These are phyloP conservation scores for Menura novaehollandiae DNA, from an alignment of 2,113 vertebrate genomes.

Conservation along the genomic window DNA sequence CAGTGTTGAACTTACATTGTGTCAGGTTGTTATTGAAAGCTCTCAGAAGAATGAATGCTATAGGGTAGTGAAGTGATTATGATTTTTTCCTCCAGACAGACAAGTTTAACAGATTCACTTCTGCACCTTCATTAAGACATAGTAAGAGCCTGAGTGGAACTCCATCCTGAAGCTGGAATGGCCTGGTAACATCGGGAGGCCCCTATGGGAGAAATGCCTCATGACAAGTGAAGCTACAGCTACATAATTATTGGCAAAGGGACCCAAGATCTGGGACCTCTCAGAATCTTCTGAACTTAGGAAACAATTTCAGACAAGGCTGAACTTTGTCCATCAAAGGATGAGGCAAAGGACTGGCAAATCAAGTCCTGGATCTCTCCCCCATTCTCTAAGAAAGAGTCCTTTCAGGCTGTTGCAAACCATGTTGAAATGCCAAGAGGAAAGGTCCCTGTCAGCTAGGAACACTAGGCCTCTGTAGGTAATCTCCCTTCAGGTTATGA, in stretches of 20 bases:
- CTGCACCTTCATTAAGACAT: neutral
- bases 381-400: neutral
- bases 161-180: neutral
- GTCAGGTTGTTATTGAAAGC: neutral
- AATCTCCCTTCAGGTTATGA: neutral
- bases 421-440: neutral
- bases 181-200: neutral
- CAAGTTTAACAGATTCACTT: neutral
- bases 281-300: neutral
- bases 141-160: neutral
- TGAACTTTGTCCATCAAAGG: neutral
- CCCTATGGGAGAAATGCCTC: neutral
- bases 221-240: neutral
- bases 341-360: neutral
- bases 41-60: neutral
- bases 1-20: neutral
- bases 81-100: neutral
- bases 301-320: neutral
- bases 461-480: neutral
- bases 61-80: neutral
- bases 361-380: neutral
- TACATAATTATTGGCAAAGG: neutral
- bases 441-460: neutral
- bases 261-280: neutral
- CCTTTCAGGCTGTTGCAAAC: neutral